Evolutionary conservation across 2,888 invertebrate genomes (phyloP).

Genomic region (Nomada ruficornis): DNA sequence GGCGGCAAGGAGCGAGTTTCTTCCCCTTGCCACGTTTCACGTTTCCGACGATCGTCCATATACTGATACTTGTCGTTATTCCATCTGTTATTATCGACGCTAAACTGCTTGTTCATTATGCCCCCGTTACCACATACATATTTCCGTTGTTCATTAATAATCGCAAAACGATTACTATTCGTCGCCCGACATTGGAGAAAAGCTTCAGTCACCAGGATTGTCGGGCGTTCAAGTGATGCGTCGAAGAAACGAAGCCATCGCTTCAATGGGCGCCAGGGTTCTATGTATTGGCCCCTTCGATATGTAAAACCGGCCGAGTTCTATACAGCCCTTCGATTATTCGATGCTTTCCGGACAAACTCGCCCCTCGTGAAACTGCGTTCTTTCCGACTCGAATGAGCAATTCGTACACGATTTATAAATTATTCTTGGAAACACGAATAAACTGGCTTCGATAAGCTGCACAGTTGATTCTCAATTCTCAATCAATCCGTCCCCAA

Average conservation of each 20-base stretch:
- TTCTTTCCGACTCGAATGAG: neutral
- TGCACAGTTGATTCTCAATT: slow-evolving; percentile 23
- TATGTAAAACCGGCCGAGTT: slow-evolving; percentile 33
- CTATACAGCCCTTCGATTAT: neutral
- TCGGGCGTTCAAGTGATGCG: too few species aligned
- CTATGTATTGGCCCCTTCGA: neutral
- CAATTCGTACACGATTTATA: slow-evolving; percentile 33
- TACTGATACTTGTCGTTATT: slow-evolving; percentile 1
- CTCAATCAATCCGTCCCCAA: neutral
- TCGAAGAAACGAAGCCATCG: too few species aligned
- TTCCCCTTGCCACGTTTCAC: neutral
- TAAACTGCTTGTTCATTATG: neutral
- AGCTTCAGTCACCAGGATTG: too few species aligned
- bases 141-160: neutral
- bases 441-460: slow-evolving; percentile 10
- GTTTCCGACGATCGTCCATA: neutral
- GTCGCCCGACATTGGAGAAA: neutral
- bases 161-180: neutral
- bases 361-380: slow-evolving; percentile 9
- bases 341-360: slow-evolving; percentile 27
- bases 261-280: neutral
- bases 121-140: neutral
- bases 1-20: neutral
- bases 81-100: neutral
- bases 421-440: slow-evolving; percentile 20